Base-by-base conservation (phyloP, 2,113 vertebrate species). In the Gambusia holbrooki region DNA sequence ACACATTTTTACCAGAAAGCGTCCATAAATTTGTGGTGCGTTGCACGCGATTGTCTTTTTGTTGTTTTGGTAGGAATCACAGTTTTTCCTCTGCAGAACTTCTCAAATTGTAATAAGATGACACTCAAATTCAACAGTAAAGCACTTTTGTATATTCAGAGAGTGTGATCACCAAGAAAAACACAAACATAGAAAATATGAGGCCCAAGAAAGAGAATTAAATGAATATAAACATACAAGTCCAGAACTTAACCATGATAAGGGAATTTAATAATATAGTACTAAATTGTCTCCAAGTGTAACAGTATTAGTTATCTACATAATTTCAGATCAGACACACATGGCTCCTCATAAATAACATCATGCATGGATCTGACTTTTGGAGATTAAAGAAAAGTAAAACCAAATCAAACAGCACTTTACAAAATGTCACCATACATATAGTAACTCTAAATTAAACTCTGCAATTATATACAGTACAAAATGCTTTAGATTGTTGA, bases 371-470 rank as follows among this genome's bases (percentile, higher is more conserved):
- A 81, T 89, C 90, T 89, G 91, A 71, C 82, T 84, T 90, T 81
- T 83, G 89, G 82, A 87, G 86, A 90, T 83, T 37, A 80, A 84
- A 75, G 33, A 64, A 84, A 90, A 87, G 77, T 14, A 60, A 83
- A 83, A 71, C 22, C 1, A 77, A 89, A 85, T 66, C 63, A 82
- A 85, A 88, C 83, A 29, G 81, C 90, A 93, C 88, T 85, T 88
- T 93, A 93, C 88, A 90, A 93, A 93, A 92, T 88, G 85, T 89
- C 70, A 90, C 89, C 88, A 54, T 89, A 91, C 88, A 89, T 87
- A 77, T 73, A 88, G 72, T 85, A 88, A 63, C 72, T 77, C 54
- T 63, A 81, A 90, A 81, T 87, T 40, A 89, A 90, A 82, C 79
- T 81, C 67, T 88, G 80, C 60, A 62, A 74, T 85, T 89, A 92